Conservation (phyloP, 2,797 vertebrate genomes). For the Merluccius polli region DNA sequence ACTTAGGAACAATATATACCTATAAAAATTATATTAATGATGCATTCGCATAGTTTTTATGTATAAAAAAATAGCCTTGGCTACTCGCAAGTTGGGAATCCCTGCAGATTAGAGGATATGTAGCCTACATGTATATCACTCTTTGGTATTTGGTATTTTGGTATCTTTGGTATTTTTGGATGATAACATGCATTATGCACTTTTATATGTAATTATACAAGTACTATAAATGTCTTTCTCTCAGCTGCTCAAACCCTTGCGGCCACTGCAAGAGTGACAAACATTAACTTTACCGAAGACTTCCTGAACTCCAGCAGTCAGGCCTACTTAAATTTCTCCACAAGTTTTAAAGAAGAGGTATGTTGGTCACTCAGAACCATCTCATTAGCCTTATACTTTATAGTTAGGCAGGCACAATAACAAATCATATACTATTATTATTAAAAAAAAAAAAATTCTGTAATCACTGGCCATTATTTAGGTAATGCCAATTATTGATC, state of each 20-base stretch:
- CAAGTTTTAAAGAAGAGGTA: conserved; percentile 69
- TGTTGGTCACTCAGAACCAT: conserved; percentile 20
- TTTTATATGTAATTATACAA: not conserved
- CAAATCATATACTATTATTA: not conserved
- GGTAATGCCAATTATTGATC: not conserved
- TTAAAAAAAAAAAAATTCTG: no score
- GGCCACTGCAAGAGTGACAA: conserved; percentile 66
- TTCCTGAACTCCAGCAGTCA: conserved; percentile 69
- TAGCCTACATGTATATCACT: not conserved
- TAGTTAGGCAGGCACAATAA: not conserved
- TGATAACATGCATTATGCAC: not conserved
- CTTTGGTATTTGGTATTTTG: not conserved
- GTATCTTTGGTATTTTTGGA: not conserved
- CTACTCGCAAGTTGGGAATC: no score
- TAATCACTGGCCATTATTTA: not conserved
- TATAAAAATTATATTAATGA: not conserved
- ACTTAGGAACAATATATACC: no score
- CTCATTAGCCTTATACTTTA: not conserved
- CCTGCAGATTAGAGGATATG: no score
- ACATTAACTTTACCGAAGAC: conserved; percentile 59
- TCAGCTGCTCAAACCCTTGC: conserved; percentile 72
- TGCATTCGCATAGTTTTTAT: no score
- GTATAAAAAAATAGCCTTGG: no score
- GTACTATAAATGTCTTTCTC: conserved; percentile 25
- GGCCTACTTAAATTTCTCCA: conserved; percentile 67